Percentiles rank a stretch among this genome's conserved stretches.
These are phyloP conservation scores for Molossus alvarezi DNA, from an alignment of 2,797 vertebrate species.

Conservation along the genomic window DNA sequence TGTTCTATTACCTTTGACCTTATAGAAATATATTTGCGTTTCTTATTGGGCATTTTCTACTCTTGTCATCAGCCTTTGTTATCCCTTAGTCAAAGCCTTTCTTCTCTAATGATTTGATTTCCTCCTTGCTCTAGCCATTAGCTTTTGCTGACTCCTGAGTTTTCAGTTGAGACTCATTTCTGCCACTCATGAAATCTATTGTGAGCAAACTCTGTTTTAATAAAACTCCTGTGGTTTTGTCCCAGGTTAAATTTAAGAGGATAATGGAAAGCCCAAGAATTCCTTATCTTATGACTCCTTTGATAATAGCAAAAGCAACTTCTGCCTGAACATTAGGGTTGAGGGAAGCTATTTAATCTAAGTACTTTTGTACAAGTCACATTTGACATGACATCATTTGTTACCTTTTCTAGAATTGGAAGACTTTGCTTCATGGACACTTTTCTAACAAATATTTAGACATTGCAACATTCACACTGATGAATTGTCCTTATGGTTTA, in stretches of 20 bases:
- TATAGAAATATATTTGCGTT: neutral
- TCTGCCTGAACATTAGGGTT: neutral
- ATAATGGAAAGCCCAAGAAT: slow-evolving; percentile 43
- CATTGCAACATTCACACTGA: slow-evolving; percentile 79
- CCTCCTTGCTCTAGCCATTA: neutral
- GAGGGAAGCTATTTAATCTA: slow-evolving; percentile 8
- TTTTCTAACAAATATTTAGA: slow-evolving; percentile 87
- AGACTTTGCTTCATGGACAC: slow-evolving; percentile 78
- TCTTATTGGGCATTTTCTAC: neutral
- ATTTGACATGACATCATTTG: slow-evolving; percentile 60
- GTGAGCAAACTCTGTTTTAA: slow-evolving; percentile 67
- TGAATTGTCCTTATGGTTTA: slow-evolving; percentile 54
- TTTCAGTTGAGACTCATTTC: slow-evolving; percentile 37
- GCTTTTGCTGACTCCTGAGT: slow-evolving; percentile 37
- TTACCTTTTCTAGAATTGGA: slow-evolving; percentile 65
- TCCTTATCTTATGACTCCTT: neutral
- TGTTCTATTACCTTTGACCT: slow-evolving; percentile 19
- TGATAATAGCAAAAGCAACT: slow-evolving; percentile 17
- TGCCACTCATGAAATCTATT: slow-evolving; percentile 42
- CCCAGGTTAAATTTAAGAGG: slow-evolving; percentile 59
- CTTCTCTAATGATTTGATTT: slow-evolving; percentile 57
- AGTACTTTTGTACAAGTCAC: slow-evolving; percentile 36
- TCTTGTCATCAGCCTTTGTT: neutral
- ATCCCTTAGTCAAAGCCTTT: slow-evolving; percentile 42
- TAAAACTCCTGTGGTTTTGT: slow-evolving; percentile 62